These are phyloP conservation scores for Xiphorhynchus elegans DNA, from an alignment of 2,113 vertebrate species.

Conservation along the genomic window DNA sequence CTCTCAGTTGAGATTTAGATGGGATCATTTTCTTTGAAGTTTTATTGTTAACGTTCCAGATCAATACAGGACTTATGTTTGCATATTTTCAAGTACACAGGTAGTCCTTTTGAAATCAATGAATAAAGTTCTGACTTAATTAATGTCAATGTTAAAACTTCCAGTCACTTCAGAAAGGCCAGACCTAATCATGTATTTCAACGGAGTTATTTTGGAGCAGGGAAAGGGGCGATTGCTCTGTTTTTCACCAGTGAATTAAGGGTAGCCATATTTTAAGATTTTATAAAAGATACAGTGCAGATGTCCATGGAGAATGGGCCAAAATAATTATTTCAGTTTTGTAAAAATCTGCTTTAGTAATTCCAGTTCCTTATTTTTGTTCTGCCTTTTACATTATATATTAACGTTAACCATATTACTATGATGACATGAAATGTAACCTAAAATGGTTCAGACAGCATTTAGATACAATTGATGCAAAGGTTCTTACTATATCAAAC, in stretches of 20 bases:
- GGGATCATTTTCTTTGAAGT: slow-evolving; percentile 12
- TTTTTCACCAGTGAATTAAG: not conserved
- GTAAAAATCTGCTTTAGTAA: not conserved
- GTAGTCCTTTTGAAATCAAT: not conserved
- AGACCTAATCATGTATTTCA: not conserved
- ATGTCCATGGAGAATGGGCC: not conserved
- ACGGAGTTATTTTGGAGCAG: not conserved
- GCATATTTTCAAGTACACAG: not conserved
- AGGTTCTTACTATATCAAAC: not conserved
- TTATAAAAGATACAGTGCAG: not conserved
- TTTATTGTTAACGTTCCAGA: not conserved
- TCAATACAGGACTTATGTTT: not conserved
- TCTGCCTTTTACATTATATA: not conserved
- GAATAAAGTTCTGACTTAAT: not conserved
- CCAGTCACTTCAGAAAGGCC: not conserved
- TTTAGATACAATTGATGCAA: slow-evolving; percentile 15
- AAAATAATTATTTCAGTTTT: slow-evolving; percentile 7
- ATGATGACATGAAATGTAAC: not conserved
- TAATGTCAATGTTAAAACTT: not conserved
- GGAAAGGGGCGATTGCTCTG: not conserved
- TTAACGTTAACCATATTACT: not conserved
- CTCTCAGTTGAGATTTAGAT: not conserved
- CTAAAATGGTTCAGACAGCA: not conserved
- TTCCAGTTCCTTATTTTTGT: not conserved
- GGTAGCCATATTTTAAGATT: not conserved